phyloP scores from a whole-genome alignment of 2,797 vertebrate genomes.

The Anguilla megastoma region DNA sequence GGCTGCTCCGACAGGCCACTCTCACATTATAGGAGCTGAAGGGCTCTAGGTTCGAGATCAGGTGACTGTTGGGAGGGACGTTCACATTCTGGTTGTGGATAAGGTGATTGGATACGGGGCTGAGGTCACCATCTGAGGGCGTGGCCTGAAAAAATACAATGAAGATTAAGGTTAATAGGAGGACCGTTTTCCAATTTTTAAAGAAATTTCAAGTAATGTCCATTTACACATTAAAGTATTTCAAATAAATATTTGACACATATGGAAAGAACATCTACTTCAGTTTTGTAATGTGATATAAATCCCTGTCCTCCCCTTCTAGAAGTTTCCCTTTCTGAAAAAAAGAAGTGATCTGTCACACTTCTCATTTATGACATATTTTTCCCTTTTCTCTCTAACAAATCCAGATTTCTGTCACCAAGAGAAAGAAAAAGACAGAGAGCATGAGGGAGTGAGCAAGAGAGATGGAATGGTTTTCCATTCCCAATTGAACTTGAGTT shows the following conservation, averaged over 20 bases:
- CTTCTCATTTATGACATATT: constrained; percentile 9
- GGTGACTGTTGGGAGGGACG: constrained; percentile 68
- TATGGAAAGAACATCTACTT: neutral
- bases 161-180: neutral
- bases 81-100: constrained; percentile 72
- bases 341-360: constrained; percentile 27
- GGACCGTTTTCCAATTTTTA: neutral
- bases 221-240: neutral
- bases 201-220: neutral
- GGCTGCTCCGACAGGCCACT: constrained; percentile 78
- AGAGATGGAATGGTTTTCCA: neutral
- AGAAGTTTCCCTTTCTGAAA: constrained; percentile 12
- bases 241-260: neutral
- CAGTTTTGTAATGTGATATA: neutral
- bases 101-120: constrained; percentile 52
- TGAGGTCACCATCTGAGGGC: constrained; percentile 51
- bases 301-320: neutral
- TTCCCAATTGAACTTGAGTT: neutral
- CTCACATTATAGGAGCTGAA: constrained; percentile 76
- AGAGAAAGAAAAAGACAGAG: neutral
- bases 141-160: constrained; percentile 67
- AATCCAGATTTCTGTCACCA: neutral
- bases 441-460: too few relatives aligned
- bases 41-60: constrained; percentile 70
- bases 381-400: neutral